phyloP scores from a whole-genome alignment of 2,113 vertebrate species.

The Myotis brandtii region DNA sequence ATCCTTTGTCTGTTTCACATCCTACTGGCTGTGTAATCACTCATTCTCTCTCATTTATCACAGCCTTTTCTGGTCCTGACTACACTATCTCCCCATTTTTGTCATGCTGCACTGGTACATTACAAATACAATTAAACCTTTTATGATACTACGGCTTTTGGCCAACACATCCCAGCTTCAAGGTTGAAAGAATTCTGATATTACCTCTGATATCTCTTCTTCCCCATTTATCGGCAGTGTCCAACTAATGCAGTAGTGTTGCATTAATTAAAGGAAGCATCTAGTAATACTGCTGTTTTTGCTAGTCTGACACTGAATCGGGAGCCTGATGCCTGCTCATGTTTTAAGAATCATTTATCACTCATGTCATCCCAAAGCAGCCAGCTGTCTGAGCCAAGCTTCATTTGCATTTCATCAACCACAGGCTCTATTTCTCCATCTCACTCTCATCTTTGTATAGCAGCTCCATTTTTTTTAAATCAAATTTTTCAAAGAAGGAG shows the following conservation, averaged over 20 bases:
- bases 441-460: slow-evolving; percentile 83
- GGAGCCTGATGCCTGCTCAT: slow-evolving; percentile 94
- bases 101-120: slow-evolving; percentile 91
- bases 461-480: slow-evolving; percentile 84
- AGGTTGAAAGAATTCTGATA: slow-evolving; percentile 92
- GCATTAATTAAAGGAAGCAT: slow-evolving; percentile 96
- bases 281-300: slow-evolving; percentile 89
- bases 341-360: slow-evolving; percentile 98
- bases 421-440: slow-evolving; percentile 81
- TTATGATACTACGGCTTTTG: slow-evolving; percentile 87
- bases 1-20: slow-evolving; percentile 87
- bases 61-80: slow-evolving; percentile 80
- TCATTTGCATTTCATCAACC: slow-evolving; percentile 95
- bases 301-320: slow-evolving; percentile 92
- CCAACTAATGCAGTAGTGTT: slow-evolving; percentile 88
- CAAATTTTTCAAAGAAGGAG: slow-evolving; percentile 85
- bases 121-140: slow-evolving; percentile 93
- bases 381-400: slow-evolving; percentile 93
- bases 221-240: slow-evolving; percentile 89
- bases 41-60: slow-evolving; percentile 90
- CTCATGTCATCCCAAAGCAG: slow-evolving; percentile 94
- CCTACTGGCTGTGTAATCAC: slow-evolving; percentile 84
- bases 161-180: slow-evolving; percentile 88
- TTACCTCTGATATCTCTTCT: slow-evolving; percentile 89
- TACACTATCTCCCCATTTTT: slow-evolving; percentile 89